These are phyloP conservation scores for Gryon sp. DNA, from an alignment of 1,140 invertebrate genomes.

Conservation along the genomic window DNA sequence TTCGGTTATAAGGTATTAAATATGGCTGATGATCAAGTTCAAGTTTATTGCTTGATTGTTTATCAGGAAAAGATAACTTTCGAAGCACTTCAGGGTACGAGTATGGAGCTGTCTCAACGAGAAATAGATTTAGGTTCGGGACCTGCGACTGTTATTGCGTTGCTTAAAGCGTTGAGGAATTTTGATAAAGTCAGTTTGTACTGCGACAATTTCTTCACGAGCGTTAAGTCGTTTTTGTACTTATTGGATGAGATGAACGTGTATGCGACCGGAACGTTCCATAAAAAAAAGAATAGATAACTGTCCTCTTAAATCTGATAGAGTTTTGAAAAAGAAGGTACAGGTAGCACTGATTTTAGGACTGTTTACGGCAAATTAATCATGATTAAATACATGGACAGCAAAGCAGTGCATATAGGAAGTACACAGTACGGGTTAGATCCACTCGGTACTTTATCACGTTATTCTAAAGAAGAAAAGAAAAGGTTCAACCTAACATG, in stretches of 20 bases:
- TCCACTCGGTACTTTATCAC: constrained; percentile 66
- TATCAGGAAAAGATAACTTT: constrained; percentile 55
- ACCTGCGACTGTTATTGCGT: constrained; percentile 49
- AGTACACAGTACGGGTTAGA: constrained; percentile 72
- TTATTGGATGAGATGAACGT: constrained; percentile 43
- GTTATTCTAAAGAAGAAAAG: constrained; percentile 71
- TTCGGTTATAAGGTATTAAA: constrained; percentile 47
- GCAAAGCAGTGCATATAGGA: constrained; percentile 73
- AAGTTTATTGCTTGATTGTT: constrained; percentile 33
- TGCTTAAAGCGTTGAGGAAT: constrained; percentile 33
- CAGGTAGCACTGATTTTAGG: constrained; percentile 40
- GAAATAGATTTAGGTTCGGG: constrained; percentile 51
- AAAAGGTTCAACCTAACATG: constrained; percentile 71
- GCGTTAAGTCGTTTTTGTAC: constrained; percentile 34
- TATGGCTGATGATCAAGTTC: constrained; percentile 40
- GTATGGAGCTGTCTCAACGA: constrained; percentile 17
- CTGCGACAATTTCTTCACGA: constrained; percentile 65
- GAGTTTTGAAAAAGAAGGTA: constrained; percentile 40
- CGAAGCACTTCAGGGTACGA: constrained; percentile 20
- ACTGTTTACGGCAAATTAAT: constrained; percentile 32
- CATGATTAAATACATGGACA: constrained; percentile 63
- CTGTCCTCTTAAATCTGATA: constrained; percentile 47
- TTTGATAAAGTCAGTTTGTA: constrained; percentile 49
- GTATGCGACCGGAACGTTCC: constrained; percentile 40
- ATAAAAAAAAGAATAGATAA: constrained; percentile 50